Evolutionary conservation across 2,113 vertebrate species (phyloP).

Genomic region (Anguilla japonica): DNA sequence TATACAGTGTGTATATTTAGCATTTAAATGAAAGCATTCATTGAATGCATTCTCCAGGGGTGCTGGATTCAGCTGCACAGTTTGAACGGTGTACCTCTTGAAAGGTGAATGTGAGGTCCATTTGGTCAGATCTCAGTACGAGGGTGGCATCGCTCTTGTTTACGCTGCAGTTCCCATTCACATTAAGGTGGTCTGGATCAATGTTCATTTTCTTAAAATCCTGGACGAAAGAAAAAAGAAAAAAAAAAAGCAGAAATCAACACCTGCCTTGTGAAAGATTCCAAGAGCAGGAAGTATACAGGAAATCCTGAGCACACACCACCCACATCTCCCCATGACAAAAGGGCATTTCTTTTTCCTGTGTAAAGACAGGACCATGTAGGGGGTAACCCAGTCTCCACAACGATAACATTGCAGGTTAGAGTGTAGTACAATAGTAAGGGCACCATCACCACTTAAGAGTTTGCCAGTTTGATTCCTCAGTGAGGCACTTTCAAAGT

Average conservation of each 20-base stretch:
- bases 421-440: too few species aligned
- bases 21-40: background rate
- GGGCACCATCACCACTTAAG: too few species aligned
- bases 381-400: too few species aligned
- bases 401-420: too few species aligned
- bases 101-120: constrained; percentile 74
- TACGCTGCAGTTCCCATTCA: constrained; percentile 71
- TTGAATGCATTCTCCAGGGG: too few species aligned
- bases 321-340: too few species aligned
- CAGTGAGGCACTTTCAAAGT: too few species aligned
- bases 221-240: constrained; percentile 9
- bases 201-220: constrained; percentile 70
- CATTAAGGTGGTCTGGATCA: constrained; percentile 65
- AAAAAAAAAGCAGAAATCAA: background rate
- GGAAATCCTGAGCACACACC: too few species aligned
- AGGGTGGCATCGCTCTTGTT: constrained; percentile 70
- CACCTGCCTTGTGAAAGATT: background rate
- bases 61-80: background rate
- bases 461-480: too few species aligned
- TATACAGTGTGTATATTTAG: background rate
- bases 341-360: too few species aligned
- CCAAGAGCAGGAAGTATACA: too few species aligned
- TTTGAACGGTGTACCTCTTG: constrained; percentile 72
- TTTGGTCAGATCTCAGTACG: constrained; percentile 55
- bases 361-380: too few species aligned